These are phyloP conservation scores for Pyrocephalus nanus DNA, from an alignment of 2,797 vertebrate genomes.

Conservation along the genomic window DNA sequence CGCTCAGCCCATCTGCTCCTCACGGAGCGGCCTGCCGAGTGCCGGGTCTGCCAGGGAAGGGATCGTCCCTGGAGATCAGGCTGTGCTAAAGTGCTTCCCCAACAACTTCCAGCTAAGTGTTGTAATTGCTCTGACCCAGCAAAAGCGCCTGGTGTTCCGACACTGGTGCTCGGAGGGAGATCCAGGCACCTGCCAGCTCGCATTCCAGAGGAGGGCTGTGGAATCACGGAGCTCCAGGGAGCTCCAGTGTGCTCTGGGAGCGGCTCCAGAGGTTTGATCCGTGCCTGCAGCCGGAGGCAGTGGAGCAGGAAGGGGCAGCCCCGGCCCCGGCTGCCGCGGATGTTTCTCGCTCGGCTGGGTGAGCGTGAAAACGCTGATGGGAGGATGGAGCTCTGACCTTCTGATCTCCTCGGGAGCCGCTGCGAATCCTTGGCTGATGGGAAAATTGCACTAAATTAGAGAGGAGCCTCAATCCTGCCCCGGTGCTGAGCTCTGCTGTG, in stretches of 20 bases:
- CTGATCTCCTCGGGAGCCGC: conserved; percentile 27
- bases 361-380: not conserved
- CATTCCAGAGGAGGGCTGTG: not conserved
- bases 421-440: conserved; percentile 26
- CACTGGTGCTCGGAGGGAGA: not conserved
- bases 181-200: not conserved
- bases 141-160: not conserved
- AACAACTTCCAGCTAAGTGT: not conserved
- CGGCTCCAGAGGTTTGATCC: not conserved
- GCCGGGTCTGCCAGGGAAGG: not conserved
- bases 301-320: not conserved
- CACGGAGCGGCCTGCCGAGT: not conserved
- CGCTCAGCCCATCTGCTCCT: not conserved
- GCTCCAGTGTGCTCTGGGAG: not conserved
- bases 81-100: not conserved
- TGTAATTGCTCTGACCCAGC: not conserved
- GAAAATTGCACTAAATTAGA: conserved; percentile 63
- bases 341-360: not conserved
- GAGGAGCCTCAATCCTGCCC: conserved; percentile 46
- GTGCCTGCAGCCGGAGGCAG: not conserved
- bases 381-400: not conserved
- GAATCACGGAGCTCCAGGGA: not conserved
- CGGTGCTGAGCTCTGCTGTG: conserved; percentile 17
- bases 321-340: not conserved
- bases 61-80: not conserved